A percentile compares a stretch with the other conserved stretches of the same genome.
phyloP scores from a whole-genome alignment of 2,113 vertebrate genomes.

The Anser brachyrhynchus region DNA sequence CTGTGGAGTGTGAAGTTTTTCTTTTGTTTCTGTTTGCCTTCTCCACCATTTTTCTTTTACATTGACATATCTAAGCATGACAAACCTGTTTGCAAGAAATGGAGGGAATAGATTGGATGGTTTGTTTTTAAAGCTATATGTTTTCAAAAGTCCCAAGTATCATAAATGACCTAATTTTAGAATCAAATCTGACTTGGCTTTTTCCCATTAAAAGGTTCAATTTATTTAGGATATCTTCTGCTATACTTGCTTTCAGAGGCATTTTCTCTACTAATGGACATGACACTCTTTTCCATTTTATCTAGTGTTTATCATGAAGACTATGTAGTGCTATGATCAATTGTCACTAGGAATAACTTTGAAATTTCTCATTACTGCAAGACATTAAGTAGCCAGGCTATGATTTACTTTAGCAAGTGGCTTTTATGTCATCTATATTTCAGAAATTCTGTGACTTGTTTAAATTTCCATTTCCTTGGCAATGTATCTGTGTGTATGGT shows the following conservation, averaged over 20 bases:
- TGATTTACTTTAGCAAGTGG: slow-evolving; percentile 69
- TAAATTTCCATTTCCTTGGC: slow-evolving; percentile 66
- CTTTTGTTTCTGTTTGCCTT: background rate
- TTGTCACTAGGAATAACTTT: slow-evolving; percentile 68
- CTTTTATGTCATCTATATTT: slow-evolving; percentile 66
- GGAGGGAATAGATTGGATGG: background rate
- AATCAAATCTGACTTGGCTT: background rate
- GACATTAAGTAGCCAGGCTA: slow-evolving; percentile 73
- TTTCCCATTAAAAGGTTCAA: slow-evolving; percentile 8
- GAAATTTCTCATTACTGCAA: slow-evolving; percentile 76
- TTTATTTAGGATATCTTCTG: slow-evolving; percentile 21
- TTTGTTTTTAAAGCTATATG: background rate
- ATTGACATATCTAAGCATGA: background rate
- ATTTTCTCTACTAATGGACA: slow-evolving; percentile 48
- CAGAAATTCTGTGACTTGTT: slow-evolving; percentile 65
- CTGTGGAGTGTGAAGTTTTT: background rate
- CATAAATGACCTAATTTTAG: background rate
- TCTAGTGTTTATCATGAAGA: slow-evolving; percentile 41
- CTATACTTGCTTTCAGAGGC: slow-evolving; percentile 46
- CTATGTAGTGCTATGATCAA: slow-evolving; percentile 54
- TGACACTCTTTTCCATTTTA: slow-evolving; percentile 24
- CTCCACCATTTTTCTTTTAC: background rate
- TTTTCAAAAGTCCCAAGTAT: background rate
- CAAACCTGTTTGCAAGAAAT: background rate
- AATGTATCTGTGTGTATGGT: background rate